Evolutionary conservation across 2,797 vertebrate genomes (phyloP).

Genomic region (Otolemur crassicaudatus): DNA sequence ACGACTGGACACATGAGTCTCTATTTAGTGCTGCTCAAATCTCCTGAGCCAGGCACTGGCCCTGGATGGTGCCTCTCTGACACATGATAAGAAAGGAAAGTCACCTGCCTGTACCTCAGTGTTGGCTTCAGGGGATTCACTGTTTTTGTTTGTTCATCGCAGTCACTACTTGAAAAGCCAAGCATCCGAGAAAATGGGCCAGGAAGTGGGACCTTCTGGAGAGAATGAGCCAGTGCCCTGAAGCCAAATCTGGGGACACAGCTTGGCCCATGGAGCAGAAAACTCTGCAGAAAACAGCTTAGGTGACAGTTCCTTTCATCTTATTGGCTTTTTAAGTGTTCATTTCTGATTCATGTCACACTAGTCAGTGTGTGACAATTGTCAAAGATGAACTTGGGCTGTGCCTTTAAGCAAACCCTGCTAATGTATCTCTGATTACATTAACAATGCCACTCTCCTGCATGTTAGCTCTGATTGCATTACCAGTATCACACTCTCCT

Average conservation of each 20-base stretch:
- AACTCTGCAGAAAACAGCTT: background rate
- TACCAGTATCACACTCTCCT: too few relatives aligned
- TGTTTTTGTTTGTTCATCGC: background rate
- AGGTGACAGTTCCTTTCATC: background rate
- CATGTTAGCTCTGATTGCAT: background rate
- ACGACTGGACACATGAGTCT: background rate
- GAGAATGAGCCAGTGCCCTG: background rate
- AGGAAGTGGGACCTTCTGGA: background rate
- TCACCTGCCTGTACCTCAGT: background rate
- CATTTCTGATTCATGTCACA: constrained; percentile 40
- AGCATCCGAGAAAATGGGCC: background rate
- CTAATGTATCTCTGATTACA: background rate
- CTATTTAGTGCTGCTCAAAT: background rate
- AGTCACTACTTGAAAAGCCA: background rate
- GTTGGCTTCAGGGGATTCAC: background rate
- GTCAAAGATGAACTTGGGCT: background rate
- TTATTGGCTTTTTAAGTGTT: background rate
- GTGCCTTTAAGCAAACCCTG: background rate
- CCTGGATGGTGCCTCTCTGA: background rate
- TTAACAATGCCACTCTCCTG: background rate
- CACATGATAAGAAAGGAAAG: background rate
- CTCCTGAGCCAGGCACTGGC: background rate
- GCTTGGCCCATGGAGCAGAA: background rate
- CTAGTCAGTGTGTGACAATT: background rate
- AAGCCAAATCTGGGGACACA: background rate